Percentiles rank a stretch among this genome's conserved stretches.
These are phyloP conservation scores for Lasioglossum zephyrum DNA, from an alignment of 2,888 invertebrate species.

Conservation along the genomic window DNA sequence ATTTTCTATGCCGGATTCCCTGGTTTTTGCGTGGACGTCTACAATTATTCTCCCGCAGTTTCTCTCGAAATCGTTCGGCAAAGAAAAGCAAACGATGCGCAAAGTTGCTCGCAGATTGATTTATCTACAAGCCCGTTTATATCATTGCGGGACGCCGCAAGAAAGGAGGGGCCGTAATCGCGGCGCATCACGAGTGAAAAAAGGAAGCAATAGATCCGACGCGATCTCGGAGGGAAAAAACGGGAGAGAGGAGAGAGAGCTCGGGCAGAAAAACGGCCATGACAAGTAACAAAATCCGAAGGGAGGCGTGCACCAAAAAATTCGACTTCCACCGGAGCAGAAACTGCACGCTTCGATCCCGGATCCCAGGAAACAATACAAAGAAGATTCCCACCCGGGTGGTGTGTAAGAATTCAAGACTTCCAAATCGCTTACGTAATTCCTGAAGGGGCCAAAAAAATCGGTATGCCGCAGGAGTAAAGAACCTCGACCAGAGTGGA, in stretches of 20 bases:
- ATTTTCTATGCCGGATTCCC: not conserved
- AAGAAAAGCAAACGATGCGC: not conserved
- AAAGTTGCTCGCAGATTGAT: not conserved
- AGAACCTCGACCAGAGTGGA: not conserved
- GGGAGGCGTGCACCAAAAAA: not conserved
- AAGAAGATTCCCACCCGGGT: conserved; percentile 13
- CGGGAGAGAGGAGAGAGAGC: not conserved
- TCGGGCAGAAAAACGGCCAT: not conserved
- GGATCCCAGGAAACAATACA: conserved; percentile 13
- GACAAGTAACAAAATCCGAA: not conserved
- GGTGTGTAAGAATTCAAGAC: conserved; percentile 30
- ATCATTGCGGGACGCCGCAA: not conserved
- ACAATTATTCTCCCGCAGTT: not conserved
- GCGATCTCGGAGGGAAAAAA: not conserved
- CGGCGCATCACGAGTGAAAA: not conserved
- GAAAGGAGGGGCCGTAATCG: not conserved
- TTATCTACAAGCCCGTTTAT: not conserved
- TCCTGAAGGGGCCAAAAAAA: not conserved
- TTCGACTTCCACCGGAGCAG: not conserved
- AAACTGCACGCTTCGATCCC: conserved; percentile 5
- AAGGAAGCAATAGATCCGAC: not conserved
- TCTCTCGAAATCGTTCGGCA: too few relatives aligned
- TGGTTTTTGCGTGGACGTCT: not conserved
- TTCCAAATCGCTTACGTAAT: conserved; percentile 37
- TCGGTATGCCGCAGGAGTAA: not conserved